Evolutionary conservation across 2,113 vertebrate genomes (phyloP).

Genomic region (Hemicordylus capensis): DNA sequence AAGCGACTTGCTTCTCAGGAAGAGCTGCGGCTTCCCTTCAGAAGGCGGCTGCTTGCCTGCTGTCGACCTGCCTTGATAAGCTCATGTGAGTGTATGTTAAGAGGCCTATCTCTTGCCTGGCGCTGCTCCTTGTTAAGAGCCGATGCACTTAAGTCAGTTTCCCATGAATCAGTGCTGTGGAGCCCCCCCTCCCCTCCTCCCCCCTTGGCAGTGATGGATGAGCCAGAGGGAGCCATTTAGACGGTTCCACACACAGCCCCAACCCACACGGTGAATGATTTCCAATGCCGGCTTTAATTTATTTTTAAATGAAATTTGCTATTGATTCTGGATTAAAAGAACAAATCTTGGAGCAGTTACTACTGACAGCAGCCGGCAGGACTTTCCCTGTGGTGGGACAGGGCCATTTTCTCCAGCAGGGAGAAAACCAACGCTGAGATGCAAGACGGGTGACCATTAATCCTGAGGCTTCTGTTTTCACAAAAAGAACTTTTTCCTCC

Average conservation of each 20-base stretch:
- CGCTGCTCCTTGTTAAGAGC: conserved; percentile 57
- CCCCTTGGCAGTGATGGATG: conserved; percentile 69
- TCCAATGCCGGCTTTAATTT: conserved; percentile 77
- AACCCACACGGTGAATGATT: conserved; percentile 70
- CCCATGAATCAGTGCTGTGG: conserved; percentile 51
- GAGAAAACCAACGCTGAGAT: not conserved
- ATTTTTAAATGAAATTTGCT: conserved; percentile 79
- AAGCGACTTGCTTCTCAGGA: not conserved
- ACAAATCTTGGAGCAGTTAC: conserved; percentile 72
- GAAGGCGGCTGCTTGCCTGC: not conserved
- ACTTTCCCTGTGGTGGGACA: not conserved
- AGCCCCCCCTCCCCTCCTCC: conserved; percentile 52
- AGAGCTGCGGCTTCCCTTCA: not conserved
- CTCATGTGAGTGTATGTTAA: conserved; percentile 16
- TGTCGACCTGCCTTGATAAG: not conserved
- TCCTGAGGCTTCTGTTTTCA: not conserved
- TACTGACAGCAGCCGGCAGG: conserved; percentile 49
- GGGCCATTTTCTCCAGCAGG: not conserved
- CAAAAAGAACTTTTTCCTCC: too few relatives aligned
- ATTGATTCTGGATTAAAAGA: conserved; percentile 79
- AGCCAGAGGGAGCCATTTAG: conserved; percentile 69
- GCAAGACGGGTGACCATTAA: not conserved
- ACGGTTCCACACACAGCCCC: conserved; percentile 49
- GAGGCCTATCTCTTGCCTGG: conserved; percentile 17
- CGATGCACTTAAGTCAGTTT: conserved; percentile 41